These are phyloP conservation scores for Punctoribates punctum DNA, from an alignment of 2,888 invertebrate genomes.

Conservation along the genomic window DNA sequence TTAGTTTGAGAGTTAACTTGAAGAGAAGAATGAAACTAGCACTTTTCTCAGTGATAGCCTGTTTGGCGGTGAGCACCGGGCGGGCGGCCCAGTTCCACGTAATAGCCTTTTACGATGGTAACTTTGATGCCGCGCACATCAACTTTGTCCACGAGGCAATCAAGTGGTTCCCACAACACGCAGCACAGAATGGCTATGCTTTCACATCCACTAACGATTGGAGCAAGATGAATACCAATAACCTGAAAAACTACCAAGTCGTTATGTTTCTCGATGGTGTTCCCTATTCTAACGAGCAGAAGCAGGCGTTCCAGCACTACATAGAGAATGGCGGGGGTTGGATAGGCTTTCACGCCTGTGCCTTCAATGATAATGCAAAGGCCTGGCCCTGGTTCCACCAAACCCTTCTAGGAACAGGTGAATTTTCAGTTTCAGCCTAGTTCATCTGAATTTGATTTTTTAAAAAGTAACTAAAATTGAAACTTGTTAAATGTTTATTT, in stretches of 20 bases:
- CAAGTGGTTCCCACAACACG: background rate
- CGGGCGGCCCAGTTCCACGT: too few species aligned
- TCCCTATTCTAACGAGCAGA: background rate
- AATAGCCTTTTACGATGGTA: background rate
- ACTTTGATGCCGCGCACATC: background rate
- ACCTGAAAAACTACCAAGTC: background rate
- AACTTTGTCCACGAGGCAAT: background rate
- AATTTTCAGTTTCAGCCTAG: too few species aligned
- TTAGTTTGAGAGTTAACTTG: too few species aligned
- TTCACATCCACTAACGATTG: background rate
- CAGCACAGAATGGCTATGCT: background rate
- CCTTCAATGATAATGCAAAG: background rate
- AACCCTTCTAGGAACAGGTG: background rate
- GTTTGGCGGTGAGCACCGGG: too few species aligned
- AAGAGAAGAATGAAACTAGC: too few species aligned
- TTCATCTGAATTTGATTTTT: too few species aligned
- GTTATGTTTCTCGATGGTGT: background rate
- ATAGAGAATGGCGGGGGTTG: constrained; percentile 11
- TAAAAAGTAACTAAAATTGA: too few species aligned
- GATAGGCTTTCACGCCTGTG: background rate
- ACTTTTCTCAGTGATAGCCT: too few species aligned
- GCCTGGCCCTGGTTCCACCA: background rate
- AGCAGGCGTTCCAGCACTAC: background rate
- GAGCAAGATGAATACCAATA: background rate
- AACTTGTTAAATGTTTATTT: too few species aligned